phyloP scores from a whole-genome alignment of 2,113 vertebrate genomes.

The Zosterops pallidus region DNA sequence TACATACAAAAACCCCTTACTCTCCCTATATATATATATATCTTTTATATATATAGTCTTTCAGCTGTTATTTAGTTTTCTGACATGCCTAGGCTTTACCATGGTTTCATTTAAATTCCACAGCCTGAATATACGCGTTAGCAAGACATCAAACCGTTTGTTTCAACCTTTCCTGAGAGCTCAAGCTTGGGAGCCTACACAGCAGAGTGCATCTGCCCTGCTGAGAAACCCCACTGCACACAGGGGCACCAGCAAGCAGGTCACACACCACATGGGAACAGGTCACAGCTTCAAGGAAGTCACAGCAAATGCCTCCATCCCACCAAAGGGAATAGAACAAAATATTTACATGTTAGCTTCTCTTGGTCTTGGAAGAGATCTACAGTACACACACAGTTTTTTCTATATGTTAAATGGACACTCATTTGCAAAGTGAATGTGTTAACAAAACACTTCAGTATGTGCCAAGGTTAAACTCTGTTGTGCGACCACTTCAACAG shows the following conservation, averaged over 20 bases:
- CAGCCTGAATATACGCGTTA: neutral
- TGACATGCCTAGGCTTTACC: neutral
- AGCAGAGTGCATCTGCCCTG: neutral
- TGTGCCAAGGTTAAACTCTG: neutral
- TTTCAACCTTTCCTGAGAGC: neutral
- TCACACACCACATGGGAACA: neutral
- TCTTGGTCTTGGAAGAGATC: neutral
- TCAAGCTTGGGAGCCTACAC: rapidly evolving
- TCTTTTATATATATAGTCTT: neutral
- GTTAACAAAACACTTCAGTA: neutral
- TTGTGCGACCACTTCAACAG: neutral
- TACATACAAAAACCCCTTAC: too few relatives aligned
- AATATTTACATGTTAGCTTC: neutral
- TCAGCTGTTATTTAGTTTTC: neutral
- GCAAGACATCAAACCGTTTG: neutral
- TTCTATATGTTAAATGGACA: neutral
- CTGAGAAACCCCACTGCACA: neutral
- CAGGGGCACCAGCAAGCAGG: neutral
- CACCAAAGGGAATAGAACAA: neutral
- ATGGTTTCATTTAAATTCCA: neutral
- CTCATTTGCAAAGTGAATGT: neutral
- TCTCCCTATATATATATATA: neutral
- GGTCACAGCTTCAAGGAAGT: neutral
- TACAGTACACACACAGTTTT: rapidly evolving
- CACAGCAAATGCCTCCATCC: neutral